Evolutionary conservation across 1,140 invertebrate genomes (phyloP).

Genomic region (Brachionus paranguensis): DNA sequence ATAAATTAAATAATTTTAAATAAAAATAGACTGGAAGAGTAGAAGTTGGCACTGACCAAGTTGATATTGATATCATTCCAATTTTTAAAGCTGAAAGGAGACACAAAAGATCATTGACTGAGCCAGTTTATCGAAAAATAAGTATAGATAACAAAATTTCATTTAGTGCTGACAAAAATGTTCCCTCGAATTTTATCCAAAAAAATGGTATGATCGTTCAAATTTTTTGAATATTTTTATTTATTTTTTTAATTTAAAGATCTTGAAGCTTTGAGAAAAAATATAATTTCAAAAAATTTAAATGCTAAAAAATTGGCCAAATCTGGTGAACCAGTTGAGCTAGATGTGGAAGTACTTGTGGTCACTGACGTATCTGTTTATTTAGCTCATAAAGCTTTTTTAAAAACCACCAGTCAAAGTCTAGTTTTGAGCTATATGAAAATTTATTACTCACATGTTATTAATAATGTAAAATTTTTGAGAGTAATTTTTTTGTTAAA

Average conservation of each 20-base stretch:
- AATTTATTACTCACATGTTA: constrained; percentile 1
- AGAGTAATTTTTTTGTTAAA: not conserved
- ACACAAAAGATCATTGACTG: not conserved
- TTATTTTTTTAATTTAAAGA: not conserved
- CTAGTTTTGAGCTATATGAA: not conserved
- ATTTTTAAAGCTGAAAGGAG: not conserved
- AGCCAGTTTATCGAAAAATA: not conserved
- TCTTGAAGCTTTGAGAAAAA: not conserved
- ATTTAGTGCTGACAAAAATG: not conserved
- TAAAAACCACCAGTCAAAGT: not conserved
- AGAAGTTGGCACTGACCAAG: not conserved
- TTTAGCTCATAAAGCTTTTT: not conserved
- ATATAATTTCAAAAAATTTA: not conserved
- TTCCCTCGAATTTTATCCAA: not conserved
- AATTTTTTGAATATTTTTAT: not conserved
- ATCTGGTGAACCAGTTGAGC: not conserved
- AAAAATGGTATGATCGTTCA: not conserved
- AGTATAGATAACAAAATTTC: not conserved
- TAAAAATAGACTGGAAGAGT: not conserved
- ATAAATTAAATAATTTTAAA: not conserved
- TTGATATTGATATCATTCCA: not conserved
- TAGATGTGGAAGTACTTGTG: not conserved
- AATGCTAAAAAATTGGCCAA: not conserved
- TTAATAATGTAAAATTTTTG: not conserved
- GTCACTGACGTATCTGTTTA: not conserved